Conservation (phyloP, 2,797 vertebrate species). For the Threskiornis aethiopicus region DNA sequence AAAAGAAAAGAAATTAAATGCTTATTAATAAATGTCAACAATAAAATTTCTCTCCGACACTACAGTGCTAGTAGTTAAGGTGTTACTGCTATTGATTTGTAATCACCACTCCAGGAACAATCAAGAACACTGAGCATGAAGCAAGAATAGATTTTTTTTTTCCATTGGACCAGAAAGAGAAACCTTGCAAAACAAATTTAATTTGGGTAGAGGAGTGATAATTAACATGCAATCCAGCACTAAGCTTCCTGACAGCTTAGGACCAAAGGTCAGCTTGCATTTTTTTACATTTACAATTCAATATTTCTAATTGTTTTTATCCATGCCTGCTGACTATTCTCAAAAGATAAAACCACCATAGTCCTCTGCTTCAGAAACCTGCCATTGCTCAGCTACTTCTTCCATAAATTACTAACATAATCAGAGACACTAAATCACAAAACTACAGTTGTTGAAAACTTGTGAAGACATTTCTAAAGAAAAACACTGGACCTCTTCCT, state of each 20-base stretch:
- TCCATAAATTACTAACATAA: not conserved
- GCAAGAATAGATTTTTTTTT: not conserved
- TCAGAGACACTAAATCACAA: not conserved
- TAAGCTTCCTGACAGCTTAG: not conserved
- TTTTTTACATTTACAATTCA: not conserved
- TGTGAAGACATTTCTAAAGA: not conserved
- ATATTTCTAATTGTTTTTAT: not conserved
- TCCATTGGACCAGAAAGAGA: not conserved
- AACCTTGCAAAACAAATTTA: not conserved
- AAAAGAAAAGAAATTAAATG: not conserved
- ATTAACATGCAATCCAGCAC: not conserved
- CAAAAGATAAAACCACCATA: not conserved
- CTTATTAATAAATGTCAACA: constrained; percentile 5
- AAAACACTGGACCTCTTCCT: not conserved
- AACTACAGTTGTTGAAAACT: not conserved
- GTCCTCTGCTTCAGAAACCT: not conserved
- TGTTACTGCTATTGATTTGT: not conserved
- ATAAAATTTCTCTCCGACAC: not conserved
- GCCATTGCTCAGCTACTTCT: not conserved
- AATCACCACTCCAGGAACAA: not conserved
- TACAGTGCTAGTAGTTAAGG: not conserved
- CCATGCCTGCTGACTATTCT: not conserved
- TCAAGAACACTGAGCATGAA: not conserved
- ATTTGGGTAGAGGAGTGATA: not conserved
- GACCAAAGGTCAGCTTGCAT: not conserved